Base-by-base conservation (phyloP, 2,797 vertebrate genomes). In the Xenops minutus region DNA sequence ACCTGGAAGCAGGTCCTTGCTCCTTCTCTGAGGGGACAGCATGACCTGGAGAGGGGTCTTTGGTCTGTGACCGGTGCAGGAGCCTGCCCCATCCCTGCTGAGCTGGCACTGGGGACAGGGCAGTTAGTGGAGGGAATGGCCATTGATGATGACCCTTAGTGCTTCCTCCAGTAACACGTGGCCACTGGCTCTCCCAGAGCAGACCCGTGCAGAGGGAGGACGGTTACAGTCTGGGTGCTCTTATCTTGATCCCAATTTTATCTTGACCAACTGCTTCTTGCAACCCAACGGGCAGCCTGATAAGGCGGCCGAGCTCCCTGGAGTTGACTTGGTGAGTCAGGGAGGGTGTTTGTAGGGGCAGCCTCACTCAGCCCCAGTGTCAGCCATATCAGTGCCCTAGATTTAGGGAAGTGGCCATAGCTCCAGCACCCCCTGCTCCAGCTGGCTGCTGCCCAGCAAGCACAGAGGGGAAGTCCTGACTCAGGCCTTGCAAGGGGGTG, bases 371-470 rank as follows among this genome's bases (percentile, higher is more conserved):
- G 24, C 34, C 2, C 1, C 1, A 0, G 3, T 1, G 13, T 77
- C 55, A 27, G 64, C 44, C 3, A 7, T 23, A 17, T 32, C 27
- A 7, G 63, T 0, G 0, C 22, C 34, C n/a, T 8, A 2, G 20
- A 44, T 86, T 89, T 92, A 10, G 74, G 84, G 95, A 96, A 96
- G 96, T 89, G 74, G 43, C 91, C 3, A 4, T 14, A 32, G 74
- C 54, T 52, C 67, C 34, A 18, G 27, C 76, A 17, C 29, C 58
- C 26, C 26, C 30, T 2, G 55, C 30, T 73, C 46, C 66, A 23
- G 51, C 29, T 5, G 37, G 13, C 13, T 56, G 71, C 72, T 56
- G 64, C 44, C 49, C 46, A 9, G 7, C 2, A 2, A 41, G 43
- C 36, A 8, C 46, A 2, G 34, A 84, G 67, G 80, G 80, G 80